A percentile compares a stretch with the other conserved stretches of the same genome.
Conservation (phyloP, 2,797 vertebrate species). For the Kryptopterus vitreolus region DNA sequence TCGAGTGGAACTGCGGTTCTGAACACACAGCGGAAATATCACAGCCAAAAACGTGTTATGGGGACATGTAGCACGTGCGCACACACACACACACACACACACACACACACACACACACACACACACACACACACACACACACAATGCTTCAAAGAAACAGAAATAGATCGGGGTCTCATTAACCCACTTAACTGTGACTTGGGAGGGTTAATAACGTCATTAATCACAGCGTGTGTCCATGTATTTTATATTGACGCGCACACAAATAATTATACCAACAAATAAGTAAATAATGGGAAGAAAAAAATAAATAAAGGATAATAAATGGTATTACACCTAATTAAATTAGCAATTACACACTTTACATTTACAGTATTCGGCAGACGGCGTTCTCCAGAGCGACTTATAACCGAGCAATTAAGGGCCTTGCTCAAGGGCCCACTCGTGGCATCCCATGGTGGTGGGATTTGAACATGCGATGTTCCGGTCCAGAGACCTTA, state of each 20-base stretch:
- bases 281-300: no score
- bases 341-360: not conserved
- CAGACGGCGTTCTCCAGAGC: no score
- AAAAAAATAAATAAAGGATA: no score
- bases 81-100: not conserved
- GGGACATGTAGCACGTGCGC: not conserved
- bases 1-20: slow-evolving; percentile 22
- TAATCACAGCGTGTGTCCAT: not conserved
- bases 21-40: slow-evolving; percentile 8
- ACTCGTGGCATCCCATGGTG: no score
- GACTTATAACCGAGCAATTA: no score
- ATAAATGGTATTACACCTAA: no score
- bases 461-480: no score
- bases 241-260: not conserved
- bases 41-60: not conserved
- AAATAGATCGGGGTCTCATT: slow-evolving; percentile 1
- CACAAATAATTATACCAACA: not conserved
- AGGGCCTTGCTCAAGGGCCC: no score
- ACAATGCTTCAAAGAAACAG: slow-evolving; percentile 1
- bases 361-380: no score
- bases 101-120: not conserved
- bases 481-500: no score
- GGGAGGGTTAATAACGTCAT: not conserved
- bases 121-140: not conserved
- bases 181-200: slow-evolving; percentile 3